These are phyloP conservation scores for Rhynchomys soricoides DNA, from an alignment of 2,113 vertebrate species.

Conservation along the genomic window DNA sequence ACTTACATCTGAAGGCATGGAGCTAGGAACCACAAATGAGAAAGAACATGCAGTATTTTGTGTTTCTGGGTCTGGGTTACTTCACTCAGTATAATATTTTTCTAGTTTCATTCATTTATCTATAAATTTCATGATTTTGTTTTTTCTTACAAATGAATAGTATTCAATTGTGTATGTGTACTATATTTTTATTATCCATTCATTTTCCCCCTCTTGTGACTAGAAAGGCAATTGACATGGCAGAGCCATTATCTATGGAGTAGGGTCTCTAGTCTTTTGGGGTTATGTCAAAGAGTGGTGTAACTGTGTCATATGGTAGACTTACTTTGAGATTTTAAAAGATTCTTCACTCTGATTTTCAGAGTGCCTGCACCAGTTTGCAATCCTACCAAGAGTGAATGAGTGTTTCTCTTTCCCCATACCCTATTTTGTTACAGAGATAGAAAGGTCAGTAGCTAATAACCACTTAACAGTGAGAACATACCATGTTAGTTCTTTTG, in stretches of 20 bases:
- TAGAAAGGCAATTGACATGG: not conserved
- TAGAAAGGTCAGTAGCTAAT: not conserved
- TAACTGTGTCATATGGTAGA: not conserved
- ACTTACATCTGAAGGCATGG: not conserved
- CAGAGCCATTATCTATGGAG: not conserved
- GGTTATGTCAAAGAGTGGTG: not conserved
- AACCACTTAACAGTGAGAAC: too few relatives aligned
- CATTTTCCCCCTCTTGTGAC: not conserved
- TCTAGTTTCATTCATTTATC: not conserved
- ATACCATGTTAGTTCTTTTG: too few relatives aligned
- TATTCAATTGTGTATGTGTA: not conserved
- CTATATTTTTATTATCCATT: not conserved
- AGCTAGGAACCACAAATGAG: not conserved
- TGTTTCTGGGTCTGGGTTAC: not conserved
- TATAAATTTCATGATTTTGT: not conserved
- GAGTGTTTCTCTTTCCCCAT: not conserved
- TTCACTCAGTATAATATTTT: not conserved
- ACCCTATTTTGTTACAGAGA: not conserved
- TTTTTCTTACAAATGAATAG: not conserved
- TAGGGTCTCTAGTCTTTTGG: not conserved
- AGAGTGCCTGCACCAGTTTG: not conserved
- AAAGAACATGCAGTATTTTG: not conserved
- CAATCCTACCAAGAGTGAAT: not conserved
- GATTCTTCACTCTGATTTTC: not conserved
- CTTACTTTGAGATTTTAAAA: not conserved